phyloP scores from a whole-genome alignment of 2,888 invertebrate species.

The Tetranychus truncatus region DNA sequence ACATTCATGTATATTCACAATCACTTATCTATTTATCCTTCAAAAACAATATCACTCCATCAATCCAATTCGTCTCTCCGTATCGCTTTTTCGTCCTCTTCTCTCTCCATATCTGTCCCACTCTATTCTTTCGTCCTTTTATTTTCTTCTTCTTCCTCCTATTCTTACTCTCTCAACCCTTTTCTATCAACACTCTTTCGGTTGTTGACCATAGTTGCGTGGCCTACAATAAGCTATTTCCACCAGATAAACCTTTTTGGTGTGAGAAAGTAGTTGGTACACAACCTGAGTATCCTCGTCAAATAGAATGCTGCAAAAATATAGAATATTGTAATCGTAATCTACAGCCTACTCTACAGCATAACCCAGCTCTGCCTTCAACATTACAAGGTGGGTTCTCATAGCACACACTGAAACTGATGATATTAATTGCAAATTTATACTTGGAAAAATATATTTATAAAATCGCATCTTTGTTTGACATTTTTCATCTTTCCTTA shows the following conservation, averaged over 20 bases:
- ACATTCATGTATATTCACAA: background rate
- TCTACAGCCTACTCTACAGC: conserved; percentile 46
- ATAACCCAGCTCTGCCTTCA: conserved; percentile 31
- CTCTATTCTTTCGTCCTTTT: background rate
- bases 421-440: background rate
- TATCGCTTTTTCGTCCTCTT: background rate
- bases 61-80: background rate
- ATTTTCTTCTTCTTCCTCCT: background rate
- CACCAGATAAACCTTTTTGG: conserved; percentile 60
- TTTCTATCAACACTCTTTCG: background rate
- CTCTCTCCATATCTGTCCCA: background rate
- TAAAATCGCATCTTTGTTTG: conserved; percentile 23
- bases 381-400: conserved; percentile 43
- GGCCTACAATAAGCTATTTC: conserved; percentile 51
- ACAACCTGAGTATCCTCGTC: conserved; percentile 3
- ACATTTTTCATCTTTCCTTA: conserved; percentile 14
- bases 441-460: conserved; percentile 4
- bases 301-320: conserved; percentile 59
- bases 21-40: background rate
- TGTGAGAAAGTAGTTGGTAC: conserved; percentile 55
- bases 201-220: conserved; percentile 44
- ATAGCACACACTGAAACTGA: background rate
- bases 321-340: conserved; percentile 53
- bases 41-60: background rate
- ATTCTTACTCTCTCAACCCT: background rate